Conservation (phyloP, 1,140 invertebrate genomes). For the Trichonephila clavipes region DNA sequence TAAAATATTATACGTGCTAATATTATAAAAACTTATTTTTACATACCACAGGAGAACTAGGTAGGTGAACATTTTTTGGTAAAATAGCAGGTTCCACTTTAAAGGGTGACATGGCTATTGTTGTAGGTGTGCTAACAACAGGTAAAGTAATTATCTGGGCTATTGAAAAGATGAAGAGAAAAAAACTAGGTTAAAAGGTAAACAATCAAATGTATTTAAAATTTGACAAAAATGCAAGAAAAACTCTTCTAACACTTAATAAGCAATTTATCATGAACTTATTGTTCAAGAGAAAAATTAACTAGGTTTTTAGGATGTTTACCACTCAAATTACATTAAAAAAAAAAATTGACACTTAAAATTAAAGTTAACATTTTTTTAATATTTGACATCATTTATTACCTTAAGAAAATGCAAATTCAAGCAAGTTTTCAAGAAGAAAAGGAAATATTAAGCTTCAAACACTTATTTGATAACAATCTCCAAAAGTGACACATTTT, state of each 20-base stretch:
- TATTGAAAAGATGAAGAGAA: slow-evolving; percentile 14
- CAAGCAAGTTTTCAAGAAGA: too few relatives aligned
- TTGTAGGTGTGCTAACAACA: slow-evolving; percentile 66
- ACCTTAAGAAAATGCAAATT: too few relatives aligned
- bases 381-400: too few relatives aligned
- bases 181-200: background rate
- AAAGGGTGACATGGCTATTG: slow-evolving; percentile 81
- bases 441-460: too few relatives aligned
- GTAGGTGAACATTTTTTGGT: slow-evolving; percentile 84
- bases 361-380: too few relatives aligned
- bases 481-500: too few relatives aligned
- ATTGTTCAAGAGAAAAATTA: background rate
- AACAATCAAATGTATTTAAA: background rate
- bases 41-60: slow-evolving; percentile 83
- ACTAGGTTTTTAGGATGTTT: too few relatives aligned
- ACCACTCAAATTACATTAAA: too few relatives aligned
- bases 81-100: slow-evolving; percentile 82
- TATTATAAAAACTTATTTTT: background rate
- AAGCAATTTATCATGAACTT: background rate
- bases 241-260: background rate
- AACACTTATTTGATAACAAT: too few relatives aligned
- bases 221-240: background rate
- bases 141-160: slow-evolving; percentile 67
- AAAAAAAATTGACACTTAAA: too few relatives aligned
- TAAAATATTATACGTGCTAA: too few relatives aligned